Percentiles rank a stretch among this genome's conserved stretches.
phyloP scores from a whole-genome alignment of 2,113 vertebrate species.

The Podocnemis expansa region DNA sequence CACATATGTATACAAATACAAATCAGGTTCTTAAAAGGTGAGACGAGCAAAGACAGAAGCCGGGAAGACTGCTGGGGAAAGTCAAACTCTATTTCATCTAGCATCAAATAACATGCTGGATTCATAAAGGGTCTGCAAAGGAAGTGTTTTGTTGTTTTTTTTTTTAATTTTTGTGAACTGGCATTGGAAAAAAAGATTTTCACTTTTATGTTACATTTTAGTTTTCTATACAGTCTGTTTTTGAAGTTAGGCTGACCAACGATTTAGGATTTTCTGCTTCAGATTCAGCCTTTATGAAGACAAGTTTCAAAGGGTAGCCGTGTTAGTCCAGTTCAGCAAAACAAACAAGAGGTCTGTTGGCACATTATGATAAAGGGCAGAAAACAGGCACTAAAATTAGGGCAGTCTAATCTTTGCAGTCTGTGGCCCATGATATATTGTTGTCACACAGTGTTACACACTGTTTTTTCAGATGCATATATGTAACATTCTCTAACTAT shows the following conservation, averaged over 20 bases:
- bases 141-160: conserved; percentile 30
- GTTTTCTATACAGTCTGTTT: not conserved
- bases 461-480: fast-evolving
- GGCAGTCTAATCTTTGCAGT: not conserved
- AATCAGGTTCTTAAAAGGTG: conserved; percentile 74
- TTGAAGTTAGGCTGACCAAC: not conserved
- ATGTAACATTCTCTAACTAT: not conserved
- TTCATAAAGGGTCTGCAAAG: conserved; percentile 21
- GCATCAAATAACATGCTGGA: not conserved
- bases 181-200: not conserved
- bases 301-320: no score
- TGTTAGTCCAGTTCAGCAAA: no score
- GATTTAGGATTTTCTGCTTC: conserved; percentile 11
- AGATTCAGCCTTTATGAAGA: not conserved
- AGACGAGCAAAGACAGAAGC: conserved; percentile 55
- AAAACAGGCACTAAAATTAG: not conserved
- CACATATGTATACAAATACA: conserved; percentile 76
- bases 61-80: conserved; percentile 63
- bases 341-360: no score
- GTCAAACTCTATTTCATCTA: conserved; percentile 48
- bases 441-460: fast-evolving
- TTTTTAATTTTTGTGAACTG: not conserved
- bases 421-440: not conserved
- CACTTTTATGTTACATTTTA: conserved; percentile 10
- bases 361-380: no score